These are phyloP conservation scores for Thomomys bottae DNA, from an alignment of 2,113 vertebrate species.

Conservation along the genomic window DNA sequence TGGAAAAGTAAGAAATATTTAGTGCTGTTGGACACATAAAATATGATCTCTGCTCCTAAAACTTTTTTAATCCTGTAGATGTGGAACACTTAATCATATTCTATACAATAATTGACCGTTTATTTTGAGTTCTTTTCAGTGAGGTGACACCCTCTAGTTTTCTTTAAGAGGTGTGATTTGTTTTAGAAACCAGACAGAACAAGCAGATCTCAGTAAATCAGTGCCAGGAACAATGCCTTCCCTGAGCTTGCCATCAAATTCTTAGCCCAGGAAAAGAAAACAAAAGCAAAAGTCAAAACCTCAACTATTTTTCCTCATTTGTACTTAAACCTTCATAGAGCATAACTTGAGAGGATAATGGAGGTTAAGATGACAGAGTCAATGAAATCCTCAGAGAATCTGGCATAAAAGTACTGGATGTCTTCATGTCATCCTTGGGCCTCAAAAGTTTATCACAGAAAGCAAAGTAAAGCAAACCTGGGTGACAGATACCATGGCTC, in stretches of 20 bases:
- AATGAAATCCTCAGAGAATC: slow-evolving; percentile 15
- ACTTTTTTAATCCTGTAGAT: background rate
- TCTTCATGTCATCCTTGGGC: slow-evolving; percentile 18
- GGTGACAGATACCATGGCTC: background rate
- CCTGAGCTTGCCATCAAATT: background rate
- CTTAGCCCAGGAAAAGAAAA: background rate
- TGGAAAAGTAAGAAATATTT: background rate
- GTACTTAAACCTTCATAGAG: background rate
- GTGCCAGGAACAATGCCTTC: background rate
- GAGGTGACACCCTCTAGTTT: background rate
- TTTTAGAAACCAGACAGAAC: slow-evolving; percentile 20
- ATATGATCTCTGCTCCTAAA: background rate
- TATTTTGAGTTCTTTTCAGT: slow-evolving; percentile 43
- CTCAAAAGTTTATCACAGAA: background rate
- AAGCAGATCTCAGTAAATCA: background rate
- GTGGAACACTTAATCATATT: background rate
- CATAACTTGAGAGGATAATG: slow-evolving; percentile 24
- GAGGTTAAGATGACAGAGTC: background rate
- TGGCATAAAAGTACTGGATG: background rate
- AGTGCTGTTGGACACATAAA: background rate
- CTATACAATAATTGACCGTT: background rate
- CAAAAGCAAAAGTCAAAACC: background rate
- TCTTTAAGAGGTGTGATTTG: background rate
- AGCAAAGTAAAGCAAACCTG: background rate
- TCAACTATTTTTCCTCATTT: slow-evolving; percentile 30